Evolutionary conservation across 2,797 vertebrate genomes (phyloP).

Genomic region (Pelobates cultripes): DNA sequence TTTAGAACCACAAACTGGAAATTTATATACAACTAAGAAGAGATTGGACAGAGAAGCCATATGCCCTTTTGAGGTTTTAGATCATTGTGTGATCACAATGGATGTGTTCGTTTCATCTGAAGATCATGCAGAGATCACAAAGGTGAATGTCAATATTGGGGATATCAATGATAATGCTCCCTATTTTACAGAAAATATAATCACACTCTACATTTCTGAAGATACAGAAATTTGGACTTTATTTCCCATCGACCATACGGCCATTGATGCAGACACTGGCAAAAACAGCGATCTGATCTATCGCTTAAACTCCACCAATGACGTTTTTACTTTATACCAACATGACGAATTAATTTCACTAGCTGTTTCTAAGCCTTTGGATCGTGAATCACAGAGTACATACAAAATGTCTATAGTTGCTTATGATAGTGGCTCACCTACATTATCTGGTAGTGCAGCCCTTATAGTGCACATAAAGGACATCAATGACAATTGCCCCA

Average conservation of each 20-base stretch:
- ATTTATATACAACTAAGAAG: constrained; percentile 25
- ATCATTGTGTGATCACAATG: constrained; percentile 69
- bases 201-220: constrained; percentile 70
- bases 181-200: constrained; percentile 70
- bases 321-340: constrained; percentile 49
- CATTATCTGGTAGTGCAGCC: constrained; percentile 67
- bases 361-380: constrained; percentile 67
- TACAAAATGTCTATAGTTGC: constrained; percentile 72
- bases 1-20: constrained; percentile 23
- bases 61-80: constrained; percentile 67
- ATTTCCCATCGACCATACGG: constrained; percentile 71
- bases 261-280: constrained; percentile 69
- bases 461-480: constrained; percentile 75
- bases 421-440: constrained; percentile 65
- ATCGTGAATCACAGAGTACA: constrained; percentile 71
- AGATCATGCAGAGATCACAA: constrained; percentile 65
- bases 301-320: constrained; percentile 63
- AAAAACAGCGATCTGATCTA: constrained; percentile 70
- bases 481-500: constrained; percentile 80
- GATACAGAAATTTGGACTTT: constrained; percentile 66
- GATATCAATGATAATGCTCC: constrained; percentile 81
- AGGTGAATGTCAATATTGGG: constrained; percentile 71
- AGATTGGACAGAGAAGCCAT: constrained; percentile 54
- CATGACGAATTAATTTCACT: constrained; percentile 63
- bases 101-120: constrained; percentile 69